Conservation (phyloP, 2,797 vertebrate species). For the Amblyraja radiata region DNA sequence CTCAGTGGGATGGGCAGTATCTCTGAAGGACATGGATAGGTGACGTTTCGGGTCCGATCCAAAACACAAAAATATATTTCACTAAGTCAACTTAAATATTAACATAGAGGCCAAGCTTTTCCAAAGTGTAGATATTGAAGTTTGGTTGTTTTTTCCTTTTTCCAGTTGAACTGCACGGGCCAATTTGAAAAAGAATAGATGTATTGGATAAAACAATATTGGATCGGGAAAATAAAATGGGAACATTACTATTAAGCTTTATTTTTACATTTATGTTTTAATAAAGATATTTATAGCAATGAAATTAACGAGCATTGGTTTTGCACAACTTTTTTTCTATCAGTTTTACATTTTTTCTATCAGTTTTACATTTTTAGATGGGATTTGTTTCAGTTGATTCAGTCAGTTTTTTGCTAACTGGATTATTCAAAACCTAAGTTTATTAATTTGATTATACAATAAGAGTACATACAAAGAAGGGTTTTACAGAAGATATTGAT, state of each 20-base stretch:
- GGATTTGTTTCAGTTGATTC: not conserved
- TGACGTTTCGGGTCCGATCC: no score
- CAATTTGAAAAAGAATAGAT: not conserved
- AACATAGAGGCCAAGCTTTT: not conserved
- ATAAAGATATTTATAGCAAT: not conserved
- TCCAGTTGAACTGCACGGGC: not conserved
- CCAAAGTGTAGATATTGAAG: not conserved
- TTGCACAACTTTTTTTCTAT: not conserved
- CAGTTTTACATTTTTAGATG: not conserved
- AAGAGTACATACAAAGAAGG: not conserved
- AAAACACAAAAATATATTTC: no score
- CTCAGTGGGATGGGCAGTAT: no score
- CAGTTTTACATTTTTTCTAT: not conserved
- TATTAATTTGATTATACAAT: not conserved
- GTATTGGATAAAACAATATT: no score
- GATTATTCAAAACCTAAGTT: constrained; percentile 12
- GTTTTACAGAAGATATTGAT: not conserved
- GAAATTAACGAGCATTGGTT: not conserved
- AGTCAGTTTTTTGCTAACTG: not conserved
- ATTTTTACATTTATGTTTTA: not conserved
- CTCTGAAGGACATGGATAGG: no score
- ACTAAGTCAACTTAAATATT: not conserved
- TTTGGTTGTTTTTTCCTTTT: not conserved
- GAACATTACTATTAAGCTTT: not conserved
- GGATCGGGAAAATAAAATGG: not conserved